Percentiles rank a stretch among this genome's conserved stretches.
Conservation (phyloP, 1,140 invertebrate species). For the Camponotus vicinus region DNA sequence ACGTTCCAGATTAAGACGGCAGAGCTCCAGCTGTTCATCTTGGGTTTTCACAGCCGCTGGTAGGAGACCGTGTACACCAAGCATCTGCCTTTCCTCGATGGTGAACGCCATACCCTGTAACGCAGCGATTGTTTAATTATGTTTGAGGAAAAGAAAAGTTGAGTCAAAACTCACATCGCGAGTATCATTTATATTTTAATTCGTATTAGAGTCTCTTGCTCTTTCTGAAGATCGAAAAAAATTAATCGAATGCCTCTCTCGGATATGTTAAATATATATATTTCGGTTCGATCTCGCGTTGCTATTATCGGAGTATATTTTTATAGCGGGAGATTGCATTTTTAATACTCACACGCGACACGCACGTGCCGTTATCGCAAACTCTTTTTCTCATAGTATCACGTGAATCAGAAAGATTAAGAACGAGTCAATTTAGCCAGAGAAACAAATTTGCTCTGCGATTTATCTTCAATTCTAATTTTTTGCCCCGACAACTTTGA, state of each 20-base stretch:
- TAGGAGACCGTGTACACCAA: conserved; percentile 94
- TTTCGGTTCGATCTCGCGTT: background rate
- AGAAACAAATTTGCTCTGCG: background rate
- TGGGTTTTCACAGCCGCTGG: conserved; percentile 93
- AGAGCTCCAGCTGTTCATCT: conserved; percentile 93
- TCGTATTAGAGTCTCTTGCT: too few relatives aligned
- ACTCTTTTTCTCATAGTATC: background rate
- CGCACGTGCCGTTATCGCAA: background rate
- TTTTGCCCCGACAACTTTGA: background rate
- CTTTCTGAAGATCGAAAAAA: background rate
- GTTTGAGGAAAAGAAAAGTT: background rate
- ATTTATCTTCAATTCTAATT: background rate
- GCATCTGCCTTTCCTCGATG: conserved; percentile 92
- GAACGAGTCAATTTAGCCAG: background rate
- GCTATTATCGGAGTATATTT: too few relatives aligned
- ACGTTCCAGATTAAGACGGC: conserved; percentile 90
- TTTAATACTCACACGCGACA: too few relatives aligned
- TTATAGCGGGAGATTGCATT: too few relatives aligned
- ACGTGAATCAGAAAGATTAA: too few relatives aligned
- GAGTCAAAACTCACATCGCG: background rate
- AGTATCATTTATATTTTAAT: background rate
- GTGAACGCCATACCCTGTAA: conserved; percentile 94
- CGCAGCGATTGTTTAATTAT: background rate
- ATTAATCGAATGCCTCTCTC: background rate
- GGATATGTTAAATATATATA: background rate